Evolutionary conservation across 2,888 invertebrate genomes (phyloP), one percentile per base, ranked within the genome.

Genomic region (Coleophora flavipennella): DNA sequence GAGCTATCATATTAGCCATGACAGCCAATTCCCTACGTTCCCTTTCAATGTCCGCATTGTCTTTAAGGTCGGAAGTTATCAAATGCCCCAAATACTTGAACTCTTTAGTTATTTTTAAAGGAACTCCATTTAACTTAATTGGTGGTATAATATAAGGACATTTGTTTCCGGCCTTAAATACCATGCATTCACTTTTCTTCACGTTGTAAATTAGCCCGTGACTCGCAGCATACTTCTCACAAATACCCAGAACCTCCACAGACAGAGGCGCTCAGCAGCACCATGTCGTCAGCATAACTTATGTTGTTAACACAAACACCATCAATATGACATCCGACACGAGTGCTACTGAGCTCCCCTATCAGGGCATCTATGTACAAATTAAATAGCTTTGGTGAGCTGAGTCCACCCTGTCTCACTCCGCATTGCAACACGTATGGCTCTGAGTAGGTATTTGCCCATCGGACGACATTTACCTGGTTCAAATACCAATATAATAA

Each of bases 381-480:
- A 35, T 42, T 51, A 33, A 50, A 55, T 1, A 53, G 41, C 20
- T 28, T 33, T 3, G 52, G 54, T 2, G 56, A 56, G 2, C 43
- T 47, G 28, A 48, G 20, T 2, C 51, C 49, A 8, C 52, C 54
- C 46, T 51, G 51, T 36, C 50, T 50, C 36, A 51, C 49, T 13
- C 51, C 50, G 34, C 50, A 49, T 31, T 44, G 43, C 44, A 50
- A 13, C 37, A 39, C 14, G 35, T 44, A 50, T 14, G 34, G n/a
- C 11, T 41, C 44, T 2, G 46, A 49, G 1, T 43, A 14, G 2
- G 33, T 10, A 1, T 36, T 36, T 6, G 13, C 41, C 53, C 50
- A 49, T 9, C 46, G 37, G 11, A 49, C 50, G 10, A 14, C 13
- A 32, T 50, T 49, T 6, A 28, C 26, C 33, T 50, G 44, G 34